phyloP scores from a whole-genome alignment of 2,888 invertebrate genomes.

The Agrotis ipsilon region DNA sequence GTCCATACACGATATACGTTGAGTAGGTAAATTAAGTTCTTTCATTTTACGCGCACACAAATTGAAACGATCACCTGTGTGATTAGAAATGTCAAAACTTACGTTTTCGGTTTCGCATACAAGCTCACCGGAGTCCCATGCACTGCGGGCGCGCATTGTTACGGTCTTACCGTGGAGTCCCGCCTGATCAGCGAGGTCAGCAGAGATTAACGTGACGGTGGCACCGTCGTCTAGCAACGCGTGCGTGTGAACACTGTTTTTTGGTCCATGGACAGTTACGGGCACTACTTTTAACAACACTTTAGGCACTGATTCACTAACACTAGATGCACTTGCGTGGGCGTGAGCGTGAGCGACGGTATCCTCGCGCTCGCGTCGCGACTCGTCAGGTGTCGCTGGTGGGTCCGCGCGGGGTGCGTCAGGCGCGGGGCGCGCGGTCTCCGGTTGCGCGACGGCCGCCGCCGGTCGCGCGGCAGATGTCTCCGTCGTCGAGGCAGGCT shows the following conservation, averaged over 20 bases:
- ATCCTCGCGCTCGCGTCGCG: background rate
- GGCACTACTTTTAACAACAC: constrained; percentile 4
- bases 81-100: background rate
- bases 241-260: background rate
- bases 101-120: background rate
- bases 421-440: background rate
- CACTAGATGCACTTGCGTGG: background rate
- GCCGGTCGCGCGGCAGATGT: background rate
- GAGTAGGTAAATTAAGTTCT: background rate
- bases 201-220: constrained; percentile 1
- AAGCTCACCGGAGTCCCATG: background rate
- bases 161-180: constrained; percentile 10
- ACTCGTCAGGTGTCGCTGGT: background rate
- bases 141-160: constrained; percentile 8
- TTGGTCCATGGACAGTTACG: background rate
- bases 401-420: background rate
- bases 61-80: background rate
- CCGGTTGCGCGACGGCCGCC: background rate
- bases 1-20: background rate
- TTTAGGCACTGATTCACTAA: constrained; percentile 7
- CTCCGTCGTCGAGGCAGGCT: background rate
- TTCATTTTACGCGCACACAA: background rate
- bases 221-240: constrained; percentile 3
- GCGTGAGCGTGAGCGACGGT: background rate
- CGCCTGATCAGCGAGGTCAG: background rate